Evolutionary conservation across 2,888 invertebrate genomes (phyloP), one percentile per base, ranked within the genome.

Genomic region (Agrochola litura): DNA sequence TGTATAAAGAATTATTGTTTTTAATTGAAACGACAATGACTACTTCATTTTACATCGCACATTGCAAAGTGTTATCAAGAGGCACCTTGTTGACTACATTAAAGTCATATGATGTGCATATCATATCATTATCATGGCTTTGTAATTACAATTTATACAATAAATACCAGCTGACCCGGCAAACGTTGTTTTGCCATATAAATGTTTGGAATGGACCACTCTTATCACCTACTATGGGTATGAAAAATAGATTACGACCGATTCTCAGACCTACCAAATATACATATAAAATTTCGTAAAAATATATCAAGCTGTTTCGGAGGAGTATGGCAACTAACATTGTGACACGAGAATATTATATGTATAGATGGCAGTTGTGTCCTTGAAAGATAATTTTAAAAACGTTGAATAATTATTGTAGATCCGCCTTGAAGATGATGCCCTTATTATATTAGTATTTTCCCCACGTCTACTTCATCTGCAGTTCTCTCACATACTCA

Each of bases 11-110:
- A 86, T 90, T 88, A 92, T 92, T 92, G 91, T 90, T 90, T 90
- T 91, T 92, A 93, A 93, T 93, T 93, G 91, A 92, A 92, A 91
- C 73, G 91, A 84, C 93, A 92, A 88, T 91, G 91, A 84, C 68
- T 60, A 65, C 70, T 67, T 76, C 63, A 63, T 67, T 60, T 81
- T 73, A 30, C 61, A 46, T 61, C 41, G n/a, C 67, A 75, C 70
- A 43, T 63, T 65, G 58, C 63, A 22, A 49, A 46, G 54, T 74
- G 74, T 67, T 54, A 56, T 68, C 41, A 60, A 66, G 37, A 56
- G 16, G 54, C 71, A 61, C 56, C 49, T 73, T 73, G 64, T 81
- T 58, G 41, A 72, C 22, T 12, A 70, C 49, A 77, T 22, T 56
- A 30, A 56, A 72, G 46, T 77, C 77, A 60, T 60, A 65, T 54